Percentiles rank a stretch among this genome's conserved stretches.
Evolutionary conservation across 2,797 vertebrate genomes (phyloP).

Genomic region (Myotis pilosus): DNA sequence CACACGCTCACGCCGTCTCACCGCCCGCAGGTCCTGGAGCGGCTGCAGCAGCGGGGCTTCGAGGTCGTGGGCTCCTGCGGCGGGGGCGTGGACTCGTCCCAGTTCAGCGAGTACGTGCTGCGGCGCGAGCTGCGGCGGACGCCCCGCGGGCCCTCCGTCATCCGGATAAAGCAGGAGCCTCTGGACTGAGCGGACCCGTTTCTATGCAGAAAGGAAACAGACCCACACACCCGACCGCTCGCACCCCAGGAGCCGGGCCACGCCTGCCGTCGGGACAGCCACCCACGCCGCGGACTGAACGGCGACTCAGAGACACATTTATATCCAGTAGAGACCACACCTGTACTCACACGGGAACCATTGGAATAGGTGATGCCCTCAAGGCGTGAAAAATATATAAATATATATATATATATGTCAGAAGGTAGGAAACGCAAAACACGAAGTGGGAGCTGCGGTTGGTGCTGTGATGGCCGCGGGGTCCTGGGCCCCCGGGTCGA

Average conservation of each 20-base stretch:
- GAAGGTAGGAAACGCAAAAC: slow-evolving; percentile 84
- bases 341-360: slow-evolving; percentile 86
- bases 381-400: slow-evolving; percentile 85
- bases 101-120: slow-evolving; percentile 99
- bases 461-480: slow-evolving; percentile 83
- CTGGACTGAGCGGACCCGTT: slow-evolving; percentile 92
- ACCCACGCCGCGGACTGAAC: slow-evolving; percentile 83
- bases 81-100: slow-evolving; percentile 97
- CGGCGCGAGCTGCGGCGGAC: slow-evolving; percentile 95
- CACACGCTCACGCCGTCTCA: not conserved
- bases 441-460: slow-evolving; percentile 75
- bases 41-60: slow-evolving; percentile 97
- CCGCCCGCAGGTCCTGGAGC: slow-evolving; percentile 92
- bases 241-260: slow-evolving; percentile 70
- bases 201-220: slow-evolving; percentile 78
- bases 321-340: slow-evolving; percentile 86
- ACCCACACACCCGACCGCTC: slow-evolving; percentile 41
- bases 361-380: slow-evolving; percentile 86
- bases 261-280: slow-evolving; percentile 82
- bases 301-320: slow-evolving; percentile 85
- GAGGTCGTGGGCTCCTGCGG: slow-evolving; percentile 97
- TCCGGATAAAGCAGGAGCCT: slow-evolving; percentile 99
- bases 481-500: slow-evolving; percentile 74
- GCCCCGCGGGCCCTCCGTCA: slow-evolving; percentile 93
- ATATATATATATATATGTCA: slow-evolving; percentile 82